A percentile compares a stretch with the other conserved stretches of the same genome.
Conservation (phyloP, 2,888 invertebrate species). For the Macrophya annulata region DNA sequence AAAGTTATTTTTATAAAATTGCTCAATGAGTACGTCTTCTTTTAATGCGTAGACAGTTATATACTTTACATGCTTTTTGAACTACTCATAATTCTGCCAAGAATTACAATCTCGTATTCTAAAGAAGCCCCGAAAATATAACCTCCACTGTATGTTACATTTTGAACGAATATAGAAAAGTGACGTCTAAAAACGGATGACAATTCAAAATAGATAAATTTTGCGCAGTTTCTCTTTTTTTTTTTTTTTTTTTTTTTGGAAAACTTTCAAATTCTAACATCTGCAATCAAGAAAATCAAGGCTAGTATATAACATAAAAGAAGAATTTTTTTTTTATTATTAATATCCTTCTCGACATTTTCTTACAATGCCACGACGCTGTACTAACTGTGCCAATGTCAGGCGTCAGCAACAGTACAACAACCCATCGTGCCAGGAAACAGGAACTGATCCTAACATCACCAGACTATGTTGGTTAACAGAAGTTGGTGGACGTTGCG, state of each 20-base stretch:
- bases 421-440: constrained; percentile 30
- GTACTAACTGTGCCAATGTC: constrained; percentile 42
- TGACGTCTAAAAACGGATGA: not conserved
- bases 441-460: constrained; percentile 36
- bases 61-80: not conserved
- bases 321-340: not conserved
- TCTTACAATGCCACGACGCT: constrained; percentile 41
- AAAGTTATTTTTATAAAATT: constrained; percentile 3
- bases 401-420: constrained; percentile 40
- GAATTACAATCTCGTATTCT: not conserved
- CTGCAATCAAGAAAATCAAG: not conserved
- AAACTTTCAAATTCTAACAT: not conserved
- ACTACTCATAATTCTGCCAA: not conserved
- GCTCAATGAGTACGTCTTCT: not conserved
- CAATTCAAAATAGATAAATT: not conserved
- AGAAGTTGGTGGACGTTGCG: constrained; percentile 18
- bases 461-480: constrained; percentile 20
- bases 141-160: not conserved
- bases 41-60: not conserved
- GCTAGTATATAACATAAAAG: not conserved
- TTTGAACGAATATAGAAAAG: not conserved
- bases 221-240: not conserved
- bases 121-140: constrained; percentile 7
- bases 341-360: not conserved
- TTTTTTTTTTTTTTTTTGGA: not conserved